A percentile compares a stretch with the other conserved stretches of the same genome.
Conservation (phyloP, 2,797 vertebrate genomes). For the Arrhamphus sclerolepis region DNA sequence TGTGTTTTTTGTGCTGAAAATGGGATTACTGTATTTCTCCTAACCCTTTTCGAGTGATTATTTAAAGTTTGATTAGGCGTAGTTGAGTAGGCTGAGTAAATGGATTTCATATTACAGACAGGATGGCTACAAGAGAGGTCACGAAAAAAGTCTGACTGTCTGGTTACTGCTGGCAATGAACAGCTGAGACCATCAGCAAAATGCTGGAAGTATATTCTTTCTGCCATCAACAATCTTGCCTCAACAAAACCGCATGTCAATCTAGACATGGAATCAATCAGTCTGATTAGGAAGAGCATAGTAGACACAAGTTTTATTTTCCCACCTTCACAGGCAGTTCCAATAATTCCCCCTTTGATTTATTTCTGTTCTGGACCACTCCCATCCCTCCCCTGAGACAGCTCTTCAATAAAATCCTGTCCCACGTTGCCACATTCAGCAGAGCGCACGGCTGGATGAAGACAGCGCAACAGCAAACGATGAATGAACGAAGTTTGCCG, state of each 20-base stretch:
- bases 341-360: background rate
- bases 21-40: slow-evolving; percentile 62
- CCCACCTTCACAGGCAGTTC: background rate
- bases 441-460: slow-evolving; percentile 27
- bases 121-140: too few relatives aligned
- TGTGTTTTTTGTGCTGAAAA: slow-evolving; percentile 46
- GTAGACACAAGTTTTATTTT: too few relatives aligned
- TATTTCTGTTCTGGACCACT: slow-evolving; percentile 38
- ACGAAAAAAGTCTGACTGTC: too few relatives aligned
- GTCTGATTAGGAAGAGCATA: slow-evolving; percentile 42
- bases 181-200: too few relatives aligned
- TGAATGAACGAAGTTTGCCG: background rate
- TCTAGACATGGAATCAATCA: slow-evolving; percentile 1
- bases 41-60: slow-evolving; percentile 45
- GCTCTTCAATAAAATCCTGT: slow-evolving; percentile 46
- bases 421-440: slow-evolving; percentile 29
- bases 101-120: too few relatives aligned
- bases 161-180: too few relatives aligned
- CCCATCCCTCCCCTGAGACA: slow-evolving; percentile 63
- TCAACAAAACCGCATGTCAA: too few relatives aligned
- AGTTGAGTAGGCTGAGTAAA: too few relatives aligned
- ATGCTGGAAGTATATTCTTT: too few relatives aligned
- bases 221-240: too few relatives aligned
- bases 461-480: slow-evolving; percentile 5
- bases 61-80: background rate